Evolutionary conservation across 2,113 vertebrate species (phyloP).

Genomic region (Corydoras maculifer): DNA sequence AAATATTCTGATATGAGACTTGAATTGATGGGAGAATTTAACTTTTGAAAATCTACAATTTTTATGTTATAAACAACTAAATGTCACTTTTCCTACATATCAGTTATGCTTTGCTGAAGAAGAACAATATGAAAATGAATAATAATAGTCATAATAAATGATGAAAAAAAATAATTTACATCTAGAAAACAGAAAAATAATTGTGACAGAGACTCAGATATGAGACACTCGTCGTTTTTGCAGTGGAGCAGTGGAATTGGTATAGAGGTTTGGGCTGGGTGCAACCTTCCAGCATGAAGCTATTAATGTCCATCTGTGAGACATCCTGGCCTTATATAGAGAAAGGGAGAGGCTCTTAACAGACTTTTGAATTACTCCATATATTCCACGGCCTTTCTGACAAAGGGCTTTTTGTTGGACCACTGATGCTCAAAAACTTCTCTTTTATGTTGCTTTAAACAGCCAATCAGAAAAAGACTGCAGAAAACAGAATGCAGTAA

Average conservation of each 20-base stretch:
- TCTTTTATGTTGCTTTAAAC: slow-evolving; percentile 3
- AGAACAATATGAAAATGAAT: too few species aligned
- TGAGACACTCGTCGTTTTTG: too few species aligned
- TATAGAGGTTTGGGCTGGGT: slow-evolving; percentile 15
- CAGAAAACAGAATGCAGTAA: slow-evolving; percentile 5
- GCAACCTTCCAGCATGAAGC: slow-evolving; percentile 29
- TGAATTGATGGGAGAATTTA: too few species aligned
- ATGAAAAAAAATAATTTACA: too few species aligned
- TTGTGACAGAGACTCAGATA: not conserved
- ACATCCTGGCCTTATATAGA: slow-evolving; percentile 5
- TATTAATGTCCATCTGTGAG: slow-evolving; percentile 34
- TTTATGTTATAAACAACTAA: too few species aligned
- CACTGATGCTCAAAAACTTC: slow-evolving; percentile 1
- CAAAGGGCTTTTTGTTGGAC: slow-evolving; percentile 1
- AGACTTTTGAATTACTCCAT: slow-evolving; percentile 24
- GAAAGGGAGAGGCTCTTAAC: not conserved
- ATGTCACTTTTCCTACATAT: too few species aligned
- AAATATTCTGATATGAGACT: too few species aligned
- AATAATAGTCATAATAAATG: too few species aligned
- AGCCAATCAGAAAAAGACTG: not conserved
- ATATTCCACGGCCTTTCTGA: slow-evolving; percentile 2
- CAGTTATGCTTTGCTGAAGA: too few species aligned
- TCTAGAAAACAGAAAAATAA: too few species aligned
- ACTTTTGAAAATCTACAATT: too few species aligned
- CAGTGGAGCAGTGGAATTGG: slow-evolving; percentile 6